A percentile compares a stretch with the other conserved stretches of the same genome.
These are phyloP conservation scores for Dipodomys merriami DNA, from an alignment of 2,113 vertebrate genomes.

Conservation along the genomic window DNA sequence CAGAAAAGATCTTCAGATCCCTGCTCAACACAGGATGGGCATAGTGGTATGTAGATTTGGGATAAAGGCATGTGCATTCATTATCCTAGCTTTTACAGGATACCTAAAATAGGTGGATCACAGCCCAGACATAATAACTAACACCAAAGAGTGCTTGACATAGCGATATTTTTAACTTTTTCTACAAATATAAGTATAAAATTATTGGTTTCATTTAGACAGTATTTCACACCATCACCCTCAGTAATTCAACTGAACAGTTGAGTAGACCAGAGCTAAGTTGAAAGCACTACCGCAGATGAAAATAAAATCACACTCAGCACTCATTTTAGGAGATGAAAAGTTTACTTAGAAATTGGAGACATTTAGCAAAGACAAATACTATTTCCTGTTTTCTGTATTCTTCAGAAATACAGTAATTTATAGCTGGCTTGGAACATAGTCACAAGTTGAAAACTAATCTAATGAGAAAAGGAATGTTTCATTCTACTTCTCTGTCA, in stretches of 20 bases:
- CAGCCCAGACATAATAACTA: too few species aligned
- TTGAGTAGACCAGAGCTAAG: not conserved
- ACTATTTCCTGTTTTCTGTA: constrained; percentile 83
- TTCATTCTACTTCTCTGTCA: constrained; percentile 77
- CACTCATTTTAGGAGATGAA: constrained; percentile 80
- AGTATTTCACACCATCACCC: not conserved
- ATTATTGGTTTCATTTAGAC: not conserved
- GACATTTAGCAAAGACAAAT: constrained; percentile 85
- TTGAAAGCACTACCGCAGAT: constrained; percentile 20
- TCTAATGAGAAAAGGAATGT: constrained; percentile 80
- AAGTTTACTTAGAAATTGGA: constrained; percentile 87
- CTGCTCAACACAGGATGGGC: too few species aligned
- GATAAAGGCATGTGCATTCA: too few species aligned
- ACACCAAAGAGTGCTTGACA: not conserved
- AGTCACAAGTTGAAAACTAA: constrained; percentile 82
- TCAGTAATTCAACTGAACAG: constrained; percentile 3
- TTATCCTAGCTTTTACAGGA: too few species aligned
- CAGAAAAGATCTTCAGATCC: too few species aligned
- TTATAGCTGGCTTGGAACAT: constrained; percentile 83
- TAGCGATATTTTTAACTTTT: constrained; percentile 45
- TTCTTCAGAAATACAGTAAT: constrained; percentile 85
- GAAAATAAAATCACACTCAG: constrained; percentile 63
- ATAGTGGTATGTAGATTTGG: too few species aligned
- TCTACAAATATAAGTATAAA: constrained; percentile 18
- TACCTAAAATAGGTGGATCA: too few species aligned